These are phyloP conservation scores for Paralvinella palmiformis DNA, from an alignment of 1,140 invertebrate species.

Conservation along the genomic window DNA sequence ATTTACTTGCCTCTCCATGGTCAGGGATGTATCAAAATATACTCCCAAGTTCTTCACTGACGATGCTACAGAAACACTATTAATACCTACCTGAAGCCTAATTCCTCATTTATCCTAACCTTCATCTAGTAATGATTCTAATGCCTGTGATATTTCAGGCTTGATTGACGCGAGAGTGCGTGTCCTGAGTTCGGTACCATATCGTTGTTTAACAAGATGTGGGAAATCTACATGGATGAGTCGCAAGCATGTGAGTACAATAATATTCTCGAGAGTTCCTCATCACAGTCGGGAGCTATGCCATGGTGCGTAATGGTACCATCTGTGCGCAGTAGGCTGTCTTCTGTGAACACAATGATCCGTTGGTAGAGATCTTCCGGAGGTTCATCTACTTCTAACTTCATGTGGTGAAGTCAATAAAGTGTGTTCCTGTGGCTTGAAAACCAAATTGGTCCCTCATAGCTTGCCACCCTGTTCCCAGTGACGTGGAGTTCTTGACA, in stretches of 20 bases:
- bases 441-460: constrained; percentile 14
- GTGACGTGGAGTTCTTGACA: constrained; percentile 23
- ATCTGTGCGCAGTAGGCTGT: constrained; percentile 19
- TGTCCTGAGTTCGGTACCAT: constrained; percentile 4
- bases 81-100: too few relatives aligned
- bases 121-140: constrained; percentile 22
- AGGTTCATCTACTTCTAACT: constrained; percentile 18
- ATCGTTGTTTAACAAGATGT: constrained; percentile 13
- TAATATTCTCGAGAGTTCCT: constrained; percentile 28
- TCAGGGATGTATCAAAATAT: too few relatives aligned
- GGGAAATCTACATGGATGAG: constrained; percentile 23
- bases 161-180: constrained; percentile 26
- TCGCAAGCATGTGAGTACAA: constrained; percentile 24
- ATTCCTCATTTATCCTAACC: too few relatives aligned
- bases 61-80: too few relatives aligned
- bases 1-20: too few relatives aligned
- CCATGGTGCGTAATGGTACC: constrained; percentile 21
- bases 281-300: constrained; percentile 16
- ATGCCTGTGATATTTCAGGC: constrained; percentile 26
- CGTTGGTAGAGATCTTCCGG: constrained; percentile 27
- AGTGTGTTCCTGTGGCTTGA: constrained; percentile 9
- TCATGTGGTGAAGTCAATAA: constrained; percentile 17
- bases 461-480: constrained; percentile 19
- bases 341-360: constrained; percentile 24
- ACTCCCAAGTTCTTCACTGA: too few relatives aligned